Evolutionary conservation across 64 coral and sea anemone species (phyloP).

Genomic region (Montipora sp.): DNA sequence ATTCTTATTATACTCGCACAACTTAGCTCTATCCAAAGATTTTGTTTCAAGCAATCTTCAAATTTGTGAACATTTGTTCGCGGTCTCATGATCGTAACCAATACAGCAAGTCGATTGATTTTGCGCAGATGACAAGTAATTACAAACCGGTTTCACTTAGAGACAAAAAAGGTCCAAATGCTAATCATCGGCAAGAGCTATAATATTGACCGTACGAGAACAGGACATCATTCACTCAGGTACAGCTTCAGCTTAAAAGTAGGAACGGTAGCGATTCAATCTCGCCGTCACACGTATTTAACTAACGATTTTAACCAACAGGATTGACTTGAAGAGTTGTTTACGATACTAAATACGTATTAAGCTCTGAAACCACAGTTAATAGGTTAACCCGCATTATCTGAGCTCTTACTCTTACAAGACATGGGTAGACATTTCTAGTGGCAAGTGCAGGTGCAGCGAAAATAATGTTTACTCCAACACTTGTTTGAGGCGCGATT

Average conservation of each 20-base stretch:
- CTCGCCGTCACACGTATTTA: not conserved
- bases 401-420: not conserved
- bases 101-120: not conserved
- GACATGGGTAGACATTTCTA: not conserved
- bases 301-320: not conserved
- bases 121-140: constrained; percentile 17
- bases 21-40: not conserved
- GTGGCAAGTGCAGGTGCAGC: not conserved
- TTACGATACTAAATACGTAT: not conserved
- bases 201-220: no score
- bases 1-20: not conserved
- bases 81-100: not conserved
- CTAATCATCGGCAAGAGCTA: not conserved
- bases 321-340: not conserved
- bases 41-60: constrained; percentile 5
- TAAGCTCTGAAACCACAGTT: not conserved
- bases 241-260: not conserved
- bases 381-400: not conserved
- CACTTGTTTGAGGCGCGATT: not conserved
- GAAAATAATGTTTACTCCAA: not conserved
- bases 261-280: no score
- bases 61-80: constrained; percentile 19
- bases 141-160: constrained; percentile 3
- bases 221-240: not conserved
- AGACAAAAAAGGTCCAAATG: not conserved